Conservation (phyloP, 2,888 invertebrate species). For the Acholoe squamosa region DNA sequence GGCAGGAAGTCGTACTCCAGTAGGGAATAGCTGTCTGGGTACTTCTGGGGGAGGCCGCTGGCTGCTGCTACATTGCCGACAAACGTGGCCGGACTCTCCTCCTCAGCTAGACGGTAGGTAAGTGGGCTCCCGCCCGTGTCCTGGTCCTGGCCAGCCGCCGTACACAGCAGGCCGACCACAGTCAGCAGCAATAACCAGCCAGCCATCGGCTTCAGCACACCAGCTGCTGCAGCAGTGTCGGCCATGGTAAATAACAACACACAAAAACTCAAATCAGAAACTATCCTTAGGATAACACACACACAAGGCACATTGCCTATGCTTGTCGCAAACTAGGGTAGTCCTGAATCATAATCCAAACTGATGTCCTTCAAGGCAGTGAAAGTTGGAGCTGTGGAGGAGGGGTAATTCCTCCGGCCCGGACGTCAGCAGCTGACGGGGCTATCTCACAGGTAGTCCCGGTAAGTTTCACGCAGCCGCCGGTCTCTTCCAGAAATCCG, state of each 20-base stretch:
- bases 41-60: conserved; percentile 66
- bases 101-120: conserved; percentile 73
- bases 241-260: background rate
- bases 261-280: background rate
- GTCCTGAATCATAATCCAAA: background rate
- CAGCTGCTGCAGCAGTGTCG: background rate
- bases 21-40: conserved; percentile 43
- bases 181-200: background rate
- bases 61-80: conserved; percentile 82
- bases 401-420: background rate
- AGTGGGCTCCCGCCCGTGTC: conserved; percentile 43
- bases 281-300: background rate
- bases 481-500: background rate
- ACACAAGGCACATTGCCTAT: background rate
- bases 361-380: background rate
- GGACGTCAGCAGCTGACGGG: background rate
- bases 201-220: background rate
- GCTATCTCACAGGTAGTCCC: background rate
- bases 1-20: conserved; percentile 69
- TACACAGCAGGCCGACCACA: background rate
- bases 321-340: too few relatives aligned
- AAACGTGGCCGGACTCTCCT: conserved; percentile 73
- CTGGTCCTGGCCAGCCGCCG: background rate
- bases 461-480: background rate
- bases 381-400: background rate